phyloP scores from a whole-genome alignment of 2,113 vertebrate genomes.

The Peromyscus leucopus region DNA sequence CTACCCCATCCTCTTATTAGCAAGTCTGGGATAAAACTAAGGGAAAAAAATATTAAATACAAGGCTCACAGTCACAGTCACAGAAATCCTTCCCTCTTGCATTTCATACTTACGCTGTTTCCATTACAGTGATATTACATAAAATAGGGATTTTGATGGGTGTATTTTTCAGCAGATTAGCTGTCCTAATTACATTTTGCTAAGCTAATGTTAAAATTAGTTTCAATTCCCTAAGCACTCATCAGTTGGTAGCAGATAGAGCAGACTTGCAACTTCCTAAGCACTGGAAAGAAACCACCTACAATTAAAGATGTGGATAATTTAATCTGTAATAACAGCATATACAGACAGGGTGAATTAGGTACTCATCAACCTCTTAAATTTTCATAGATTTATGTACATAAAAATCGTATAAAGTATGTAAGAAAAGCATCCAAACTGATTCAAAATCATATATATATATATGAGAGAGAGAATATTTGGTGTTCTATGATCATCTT shows the following conservation, averaged over 20 bases:
- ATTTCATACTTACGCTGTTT: conserved; percentile 68
- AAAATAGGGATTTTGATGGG: conserved; percentile 48
- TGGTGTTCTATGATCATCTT: neutral
- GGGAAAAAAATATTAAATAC: conserved; percentile 55
- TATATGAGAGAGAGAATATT: neutral
- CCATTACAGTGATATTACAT: conserved; percentile 61
- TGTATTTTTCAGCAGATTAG: conserved; percentile 75
- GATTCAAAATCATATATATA: conserved; percentile 4
- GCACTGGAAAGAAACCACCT: conserved; percentile 53
- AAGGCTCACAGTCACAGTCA: conserved; percentile 49
- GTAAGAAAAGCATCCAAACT: neutral
- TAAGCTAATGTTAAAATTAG: conserved; percentile 74
- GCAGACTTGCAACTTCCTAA: conserved; percentile 35
- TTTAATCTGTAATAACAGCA: conserved; percentile 33
- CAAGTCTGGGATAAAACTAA: conserved; percentile 28
- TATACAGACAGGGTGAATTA: neutral
- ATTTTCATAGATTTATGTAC: conserved; percentile 20
- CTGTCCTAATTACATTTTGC: conserved; percentile 72
- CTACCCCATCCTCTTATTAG: conserved; percentile 26
- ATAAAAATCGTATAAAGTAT: neutral
- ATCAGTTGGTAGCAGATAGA: conserved; percentile 37
- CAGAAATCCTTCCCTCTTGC: conserved; percentile 42
- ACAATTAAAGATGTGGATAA: conserved; percentile 56
- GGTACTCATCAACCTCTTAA: neutral
- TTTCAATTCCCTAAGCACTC: conserved; percentile 60